Evolutionary conservation across 2,113 vertebrate species (phyloP), one percentile per base, ranked within the genome.

Genomic region (Chunga burmeisteri): DNA sequence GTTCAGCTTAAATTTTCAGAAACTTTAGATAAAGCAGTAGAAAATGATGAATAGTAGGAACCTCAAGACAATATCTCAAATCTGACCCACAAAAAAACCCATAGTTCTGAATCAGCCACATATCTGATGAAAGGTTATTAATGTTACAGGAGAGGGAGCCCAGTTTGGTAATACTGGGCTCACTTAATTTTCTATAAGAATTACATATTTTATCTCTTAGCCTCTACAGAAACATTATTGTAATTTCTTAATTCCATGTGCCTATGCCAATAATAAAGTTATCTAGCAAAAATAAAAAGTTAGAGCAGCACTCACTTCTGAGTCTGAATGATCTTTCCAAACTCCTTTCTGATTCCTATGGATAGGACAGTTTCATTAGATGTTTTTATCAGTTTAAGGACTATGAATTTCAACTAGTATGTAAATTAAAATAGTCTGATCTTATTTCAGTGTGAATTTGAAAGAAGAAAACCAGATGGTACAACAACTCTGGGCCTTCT

Each of bases 401-500:
- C 36, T 12, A 19, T 23, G 10, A 88, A 56, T 85, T 85, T 66
- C 29, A 85, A 47, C 16, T 63, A 53, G 15, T 30, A 19, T 2
- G 7, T 85, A 79, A 70, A 73, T 67, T 67, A 61, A 71, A 93
- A 63, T 59, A 49, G 55, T 80, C 81, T 87, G 21, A 36, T 86
- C 62, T 96, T 78, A 65, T 97, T 98, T 93, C 95, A 99, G 99
- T 98, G 99, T 95, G 99, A 99, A 91, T 99, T 99, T 98, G 98
- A 98, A 77, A 98, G 99, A 94, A 98, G 98, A 95, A 99, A 98
- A 95, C 93, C 98, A 36, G 99, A 99, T 88, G 99, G 99, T 49
- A 99, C 99, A 16, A 99, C 99, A 15, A 99, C 99, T 7, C 86
- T 99, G 81, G 99, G 98, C 42, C 98, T 99, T 87, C 98, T 99